Percentiles rank a stretch among this genome's conserved stretches.
Evolutionary conservation across 2,797 vertebrate genomes (phyloP).

Genomic region (Rhincodon typus): DNA sequence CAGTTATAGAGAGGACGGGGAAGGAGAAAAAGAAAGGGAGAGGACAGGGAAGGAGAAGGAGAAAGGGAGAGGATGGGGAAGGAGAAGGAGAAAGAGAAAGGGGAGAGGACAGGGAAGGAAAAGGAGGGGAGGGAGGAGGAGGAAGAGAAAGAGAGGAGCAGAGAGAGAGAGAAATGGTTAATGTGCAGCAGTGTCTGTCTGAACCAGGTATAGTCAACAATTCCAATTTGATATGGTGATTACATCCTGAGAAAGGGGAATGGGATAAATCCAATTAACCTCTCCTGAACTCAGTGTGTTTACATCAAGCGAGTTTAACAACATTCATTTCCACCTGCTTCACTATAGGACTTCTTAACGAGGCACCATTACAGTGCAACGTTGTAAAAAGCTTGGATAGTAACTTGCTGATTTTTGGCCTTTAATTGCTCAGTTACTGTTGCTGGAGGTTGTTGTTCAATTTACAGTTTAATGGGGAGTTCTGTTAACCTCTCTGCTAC

Average conservation of each 20-base stretch:
- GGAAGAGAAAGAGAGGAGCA: no score
- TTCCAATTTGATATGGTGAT: neutral
- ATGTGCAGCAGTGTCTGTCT: neutral
- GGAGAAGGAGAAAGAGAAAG: neutral
- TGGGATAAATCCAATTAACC: neutral
- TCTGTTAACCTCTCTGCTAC: neutral
- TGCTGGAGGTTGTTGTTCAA: neutral
- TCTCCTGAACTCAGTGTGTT: neutral
- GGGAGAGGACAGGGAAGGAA: neutral
- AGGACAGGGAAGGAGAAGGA: fast-evolving
- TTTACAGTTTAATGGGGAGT: neutral
- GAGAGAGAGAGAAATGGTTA: neutral
- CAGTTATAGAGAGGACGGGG: neutral
- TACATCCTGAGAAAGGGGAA: neutral
- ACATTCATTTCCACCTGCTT: neutral
- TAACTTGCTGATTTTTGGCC: neutral
- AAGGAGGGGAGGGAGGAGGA: neutral
- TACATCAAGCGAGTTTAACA: neutral
- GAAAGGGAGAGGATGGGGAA: neutral
- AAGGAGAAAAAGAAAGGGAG: no score
- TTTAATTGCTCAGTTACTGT: neutral
- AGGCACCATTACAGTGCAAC: neutral
- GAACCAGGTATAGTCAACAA: neutral
- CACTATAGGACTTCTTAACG: neutral
- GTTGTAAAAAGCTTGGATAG: neutral